Conservation (phyloP, 2,888 invertebrate species). For the Phengaris arion region DNA sequence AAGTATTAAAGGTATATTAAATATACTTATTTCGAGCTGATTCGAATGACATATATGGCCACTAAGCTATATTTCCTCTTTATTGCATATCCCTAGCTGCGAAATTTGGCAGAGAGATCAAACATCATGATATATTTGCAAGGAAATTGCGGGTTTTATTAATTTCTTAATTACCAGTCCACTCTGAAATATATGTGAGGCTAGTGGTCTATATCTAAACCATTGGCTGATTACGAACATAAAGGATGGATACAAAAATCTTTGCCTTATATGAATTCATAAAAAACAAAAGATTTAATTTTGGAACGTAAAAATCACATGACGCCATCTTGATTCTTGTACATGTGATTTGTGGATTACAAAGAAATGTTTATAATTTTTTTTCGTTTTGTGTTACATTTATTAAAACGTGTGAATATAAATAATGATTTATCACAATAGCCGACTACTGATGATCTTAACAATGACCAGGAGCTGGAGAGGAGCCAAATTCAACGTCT, state of each 20-base stretch:
- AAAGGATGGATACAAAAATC: background rate
- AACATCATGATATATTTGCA: constrained; percentile 16
- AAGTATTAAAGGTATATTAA: constrained; percentile 48
- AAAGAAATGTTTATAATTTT: constrained; percentile 14
- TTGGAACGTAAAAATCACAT: background rate
- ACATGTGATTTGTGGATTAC: constrained; percentile 10
- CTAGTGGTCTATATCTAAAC: background rate
- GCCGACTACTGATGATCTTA: constrained; percentile 44
- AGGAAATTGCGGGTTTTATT: background rate
- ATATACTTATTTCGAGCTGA: constrained; percentile 40
- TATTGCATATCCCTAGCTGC: background rate
- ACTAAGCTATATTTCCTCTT: background rate
- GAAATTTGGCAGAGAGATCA: constrained; percentile 18
- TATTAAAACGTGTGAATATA: constrained; percentile 34
- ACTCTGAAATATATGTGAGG: background rate
- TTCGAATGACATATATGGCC: constrained; percentile 13
- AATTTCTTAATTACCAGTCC: constrained; percentile 8
- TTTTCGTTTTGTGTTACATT: constrained; percentile 14
- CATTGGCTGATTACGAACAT: background rate
- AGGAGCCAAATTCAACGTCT: constrained; percentile 44
- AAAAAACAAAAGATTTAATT: constrained; percentile 21
- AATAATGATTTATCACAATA: constrained; percentile 43
- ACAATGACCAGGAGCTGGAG: constrained; percentile 47
- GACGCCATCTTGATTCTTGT: constrained; percentile 7
- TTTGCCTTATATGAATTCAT: constrained; percentile 6